Evolutionary conservation across 2,888 invertebrate genomes (phyloP).

Genomic region (Leptinotarsa juncta): DNA sequence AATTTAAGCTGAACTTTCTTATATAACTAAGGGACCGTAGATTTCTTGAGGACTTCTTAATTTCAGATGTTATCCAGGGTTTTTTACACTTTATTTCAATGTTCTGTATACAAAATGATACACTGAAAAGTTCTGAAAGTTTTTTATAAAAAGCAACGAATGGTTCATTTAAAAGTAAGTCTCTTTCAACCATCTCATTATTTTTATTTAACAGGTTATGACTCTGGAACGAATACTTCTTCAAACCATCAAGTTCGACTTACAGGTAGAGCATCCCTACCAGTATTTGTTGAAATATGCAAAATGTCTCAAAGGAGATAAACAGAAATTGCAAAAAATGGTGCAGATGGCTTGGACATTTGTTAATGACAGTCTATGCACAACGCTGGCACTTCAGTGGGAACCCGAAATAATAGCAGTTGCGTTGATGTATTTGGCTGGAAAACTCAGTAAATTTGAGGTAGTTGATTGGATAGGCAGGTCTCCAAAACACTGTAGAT

Average conservation of each 20-base stretch:
- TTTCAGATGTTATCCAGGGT: no score
- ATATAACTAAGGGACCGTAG: no score
- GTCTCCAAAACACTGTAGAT: conserved; percentile 79
- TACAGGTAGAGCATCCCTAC: conserved; percentile 98
- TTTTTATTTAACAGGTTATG: conserved; percentile 70
- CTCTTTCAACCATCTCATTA: no score
- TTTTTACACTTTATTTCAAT: no score
- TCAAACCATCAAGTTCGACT: conserved; percentile 98
- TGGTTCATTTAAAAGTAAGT: no score
- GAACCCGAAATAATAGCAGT: conserved; percentile 99
- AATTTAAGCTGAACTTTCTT: no score
- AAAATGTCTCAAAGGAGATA: conserved; percentile 93
- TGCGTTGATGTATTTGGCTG: conserved; percentile 95
- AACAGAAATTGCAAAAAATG: conserved; percentile 93
- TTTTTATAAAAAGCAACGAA: no score
- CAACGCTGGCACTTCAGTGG: conserved; percentile 97
- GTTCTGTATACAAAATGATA: no score
- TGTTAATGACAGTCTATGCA: conserved; percentile 97
- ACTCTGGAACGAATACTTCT: conserved; percentile 94
- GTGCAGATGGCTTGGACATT: conserved; percentile 99
- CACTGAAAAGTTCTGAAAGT: no score
- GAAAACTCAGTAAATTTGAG: conserved; percentile 95
- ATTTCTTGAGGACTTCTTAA: no score
- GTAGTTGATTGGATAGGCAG: conserved; percentile 93
- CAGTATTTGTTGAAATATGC: conserved; percentile 93